Base-by-base conservation (phyloP, 2,113 vertebrate genomes). In the Equus quagga region DNA sequence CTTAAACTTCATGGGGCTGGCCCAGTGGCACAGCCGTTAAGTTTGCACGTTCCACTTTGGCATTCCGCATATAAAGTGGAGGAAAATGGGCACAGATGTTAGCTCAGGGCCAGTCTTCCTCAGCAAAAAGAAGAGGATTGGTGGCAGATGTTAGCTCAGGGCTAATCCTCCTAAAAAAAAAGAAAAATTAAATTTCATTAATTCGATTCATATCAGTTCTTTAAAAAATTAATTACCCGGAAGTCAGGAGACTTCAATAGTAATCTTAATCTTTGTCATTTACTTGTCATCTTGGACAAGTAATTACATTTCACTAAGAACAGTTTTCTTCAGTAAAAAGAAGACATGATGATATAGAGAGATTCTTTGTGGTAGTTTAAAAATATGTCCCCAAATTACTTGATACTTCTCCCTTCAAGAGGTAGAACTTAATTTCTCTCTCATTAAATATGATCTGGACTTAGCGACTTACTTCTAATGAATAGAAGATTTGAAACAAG, bases 321-420 rank as follows among this genome's bases (percentile, higher is more conserved):
- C 54, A 49, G n/a, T 91, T 76, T 94, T 81, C 44, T 69, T 62
- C 12, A 82, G 15, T 33, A 82, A 51, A 75, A 69, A 75, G n/a
- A 87, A 92, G 31, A 79, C 26, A 73, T 92, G 19, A 46, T 89
- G n/a, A 73, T 84, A 79, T 79, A 62, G 49, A 92, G 58, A 86
- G 64, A 93, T 67, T 36, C 23, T 67, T 94, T 80, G 8, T 93
- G 17, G 46, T 75, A 8, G 28, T 49, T 90, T 86, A 33, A 65
- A 91, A 64, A 58, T 54, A 44, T 54, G n/a, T 33, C n/a, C 28
- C 76, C 18, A 82, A 79, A 60, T 82, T 87, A 46, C 70, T 69
- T 89, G 15, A 60, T 90, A 75, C 2, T 67, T 51, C 13, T 93
- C 26, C 44, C 33, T 81, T 60, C 8, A 73, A 60, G 31, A 65